phyloP scores from a whole-genome alignment of 2,797 vertebrate species.

The Salmo trutta region DNA sequence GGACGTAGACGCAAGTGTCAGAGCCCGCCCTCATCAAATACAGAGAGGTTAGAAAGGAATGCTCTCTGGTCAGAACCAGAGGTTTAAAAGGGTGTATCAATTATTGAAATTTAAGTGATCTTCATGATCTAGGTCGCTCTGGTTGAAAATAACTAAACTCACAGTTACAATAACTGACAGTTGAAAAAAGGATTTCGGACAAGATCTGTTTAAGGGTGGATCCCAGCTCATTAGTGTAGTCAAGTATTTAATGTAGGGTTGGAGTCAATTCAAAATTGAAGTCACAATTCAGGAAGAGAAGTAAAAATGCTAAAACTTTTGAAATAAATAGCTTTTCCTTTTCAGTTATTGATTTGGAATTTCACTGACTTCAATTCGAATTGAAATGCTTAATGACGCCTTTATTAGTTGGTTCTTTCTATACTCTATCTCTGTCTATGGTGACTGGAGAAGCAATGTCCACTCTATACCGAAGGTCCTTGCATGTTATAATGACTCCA shows the following conservation, averaged over 20 bases:
- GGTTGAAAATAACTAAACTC: background rate
- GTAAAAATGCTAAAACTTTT: background rate
- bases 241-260: background rate
- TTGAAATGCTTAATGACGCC: background rate
- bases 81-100: constrained; percentile 21
- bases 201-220: background rate
- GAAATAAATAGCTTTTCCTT: too few relatives aligned
- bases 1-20: constrained; percentile 8
- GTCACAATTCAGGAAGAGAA: background rate
- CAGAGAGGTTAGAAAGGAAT: constrained; percentile 7
- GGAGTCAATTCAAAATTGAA: background rate
- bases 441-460: background rate
- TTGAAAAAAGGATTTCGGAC: background rate
- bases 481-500: background rate
- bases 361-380: background rate
- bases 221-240: background rate
- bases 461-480: background rate
- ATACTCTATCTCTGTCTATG: background rate
- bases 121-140: background rate
- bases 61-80: constrained; percentile 5
- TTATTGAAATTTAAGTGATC: constrained; percentile 20
- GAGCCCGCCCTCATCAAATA: constrained; percentile 22
- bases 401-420: background rate
- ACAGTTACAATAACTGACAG: background rate
- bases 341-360: background rate